Conservation (phyloP, 37 sponge, comb jelly and placozoan genomes). For the Cliona cf. orientalis region DNA sequence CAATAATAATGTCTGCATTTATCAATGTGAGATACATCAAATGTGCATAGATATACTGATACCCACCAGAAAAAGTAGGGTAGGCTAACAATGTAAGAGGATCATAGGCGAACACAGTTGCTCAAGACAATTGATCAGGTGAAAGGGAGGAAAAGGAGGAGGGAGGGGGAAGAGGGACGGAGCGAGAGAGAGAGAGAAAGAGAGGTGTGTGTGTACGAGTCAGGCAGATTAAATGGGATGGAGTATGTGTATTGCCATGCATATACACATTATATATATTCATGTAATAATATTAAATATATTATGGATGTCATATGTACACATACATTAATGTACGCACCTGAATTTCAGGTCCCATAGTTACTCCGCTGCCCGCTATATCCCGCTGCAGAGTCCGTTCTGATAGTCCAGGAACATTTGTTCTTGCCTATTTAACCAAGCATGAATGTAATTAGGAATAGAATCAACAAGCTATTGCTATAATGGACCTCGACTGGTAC, state of each 20-base stretch:
- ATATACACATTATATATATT: neutral
- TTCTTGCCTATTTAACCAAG: neutral
- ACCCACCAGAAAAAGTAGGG: no score
- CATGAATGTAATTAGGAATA: neutral
- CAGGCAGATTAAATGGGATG: no score
- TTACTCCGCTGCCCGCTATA: constrained; percentile 11
- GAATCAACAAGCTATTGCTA: neutral
- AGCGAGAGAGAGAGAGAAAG: no score
- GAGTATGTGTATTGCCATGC: no score
- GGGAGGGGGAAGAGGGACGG: no score
- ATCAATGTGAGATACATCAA: neutral
- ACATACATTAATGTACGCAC: neutral
- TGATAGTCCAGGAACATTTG: neutral
- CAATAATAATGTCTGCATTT: neutral
- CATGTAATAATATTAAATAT: neutral
- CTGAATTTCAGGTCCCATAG: constrained; percentile 13
- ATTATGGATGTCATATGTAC: neutral
- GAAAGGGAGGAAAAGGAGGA: neutral
- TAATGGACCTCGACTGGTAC: neutral
- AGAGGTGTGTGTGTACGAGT: no score
- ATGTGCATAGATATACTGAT: no score
- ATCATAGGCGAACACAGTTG: no score
- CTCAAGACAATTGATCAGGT: neutral
- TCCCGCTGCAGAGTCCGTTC: neutral
- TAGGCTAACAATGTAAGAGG: no score